These are phyloP conservation scores for Poecilia latipinna DNA, from an alignment of 2,113 vertebrate species.

Conservation along the genomic window DNA sequence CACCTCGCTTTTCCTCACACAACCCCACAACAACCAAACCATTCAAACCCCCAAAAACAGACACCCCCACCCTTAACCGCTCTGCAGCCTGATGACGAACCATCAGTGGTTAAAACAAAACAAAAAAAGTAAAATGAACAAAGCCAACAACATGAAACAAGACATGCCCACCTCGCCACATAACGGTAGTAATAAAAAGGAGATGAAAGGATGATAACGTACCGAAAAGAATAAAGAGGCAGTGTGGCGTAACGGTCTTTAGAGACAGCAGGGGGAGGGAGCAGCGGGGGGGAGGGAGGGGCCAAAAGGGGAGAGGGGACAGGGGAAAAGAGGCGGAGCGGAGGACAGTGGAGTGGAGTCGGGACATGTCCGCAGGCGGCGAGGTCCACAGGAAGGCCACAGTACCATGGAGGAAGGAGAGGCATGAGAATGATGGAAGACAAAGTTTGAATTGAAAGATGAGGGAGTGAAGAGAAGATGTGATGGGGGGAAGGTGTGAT, in stretches of 20 bases:
- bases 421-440: conserved; percentile 70
- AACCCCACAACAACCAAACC: conserved; percentile 77
- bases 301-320: conserved; percentile 89
- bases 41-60: conserved; percentile 58
- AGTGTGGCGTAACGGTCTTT: conserved; percentile 99
- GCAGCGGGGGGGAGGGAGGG: conserved; percentile 88
- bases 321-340: conserved; percentile 91
- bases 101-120: conserved; percentile 64
- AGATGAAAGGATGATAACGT: conserved; percentile 98
- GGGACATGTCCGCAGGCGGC: conserved; percentile 81
- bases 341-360: conserved; percentile 91
- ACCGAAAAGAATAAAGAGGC: conserved; percentile 99
- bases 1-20: conserved; percentile 63
- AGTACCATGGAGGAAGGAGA: conserved; percentile 80
- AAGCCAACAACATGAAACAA: conserved; percentile 76
- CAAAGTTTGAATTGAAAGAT: conserved; percentile 84
- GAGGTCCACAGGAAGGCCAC: conserved; percentile 82
- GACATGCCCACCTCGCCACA: conserved; percentile 78
- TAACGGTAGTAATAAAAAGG: conserved; percentile 87
- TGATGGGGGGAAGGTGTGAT: conserved; percentile 54
- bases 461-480: conserved; percentile 81
- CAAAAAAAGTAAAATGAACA: conserved; percentile 50
- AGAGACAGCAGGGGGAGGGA: conserved; percentile 99
- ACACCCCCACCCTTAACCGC: conserved; percentile 62
- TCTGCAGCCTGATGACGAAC: conserved; percentile 65